Conservation (phyloP, 1,140 invertebrate species). For the Hylaeus volcanicus region DNA sequence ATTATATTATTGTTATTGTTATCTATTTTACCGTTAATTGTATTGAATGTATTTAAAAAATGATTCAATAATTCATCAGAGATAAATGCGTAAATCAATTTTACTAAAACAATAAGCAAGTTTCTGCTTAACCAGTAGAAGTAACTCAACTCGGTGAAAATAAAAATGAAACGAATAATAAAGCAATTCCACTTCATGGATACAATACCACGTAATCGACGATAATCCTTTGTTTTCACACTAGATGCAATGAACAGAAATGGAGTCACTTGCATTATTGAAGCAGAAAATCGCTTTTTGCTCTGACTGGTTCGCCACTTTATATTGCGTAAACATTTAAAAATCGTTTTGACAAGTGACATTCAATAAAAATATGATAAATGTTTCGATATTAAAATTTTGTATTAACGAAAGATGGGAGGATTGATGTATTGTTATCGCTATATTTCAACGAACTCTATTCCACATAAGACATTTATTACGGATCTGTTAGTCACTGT, state of each 20-base stretch:
- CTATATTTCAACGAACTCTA: no score
- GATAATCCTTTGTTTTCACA: slow-evolving; percentile 1
- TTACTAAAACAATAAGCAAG: not conserved
- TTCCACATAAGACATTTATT: no score
- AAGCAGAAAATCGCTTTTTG: slow-evolving; percentile 1
- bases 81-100: not conserved
- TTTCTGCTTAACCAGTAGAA: not conserved
- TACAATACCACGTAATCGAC: not conserved
- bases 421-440: no score
- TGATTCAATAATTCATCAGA: no score
- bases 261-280: not conserved
- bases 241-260: not conserved
- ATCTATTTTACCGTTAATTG: no score
- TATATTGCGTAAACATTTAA: not conserved
- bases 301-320: not conserved
- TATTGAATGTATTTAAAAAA: no score
- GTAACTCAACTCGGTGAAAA: not conserved
- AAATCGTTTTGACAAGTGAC: not conserved
- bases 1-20: no score
- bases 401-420: no score
- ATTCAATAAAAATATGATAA: no score
- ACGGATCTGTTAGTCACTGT: no score
- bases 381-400: no score
- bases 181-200: slow-evolving; percentile 5
- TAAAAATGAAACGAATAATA: not conserved